Percentiles rank a stretch among this genome's conserved stretches.
These are phyloP conservation scores for Nomia melanderi DNA, from an alignment of 1,140 invertebrate genomes.

Conservation along the genomic window DNA sequence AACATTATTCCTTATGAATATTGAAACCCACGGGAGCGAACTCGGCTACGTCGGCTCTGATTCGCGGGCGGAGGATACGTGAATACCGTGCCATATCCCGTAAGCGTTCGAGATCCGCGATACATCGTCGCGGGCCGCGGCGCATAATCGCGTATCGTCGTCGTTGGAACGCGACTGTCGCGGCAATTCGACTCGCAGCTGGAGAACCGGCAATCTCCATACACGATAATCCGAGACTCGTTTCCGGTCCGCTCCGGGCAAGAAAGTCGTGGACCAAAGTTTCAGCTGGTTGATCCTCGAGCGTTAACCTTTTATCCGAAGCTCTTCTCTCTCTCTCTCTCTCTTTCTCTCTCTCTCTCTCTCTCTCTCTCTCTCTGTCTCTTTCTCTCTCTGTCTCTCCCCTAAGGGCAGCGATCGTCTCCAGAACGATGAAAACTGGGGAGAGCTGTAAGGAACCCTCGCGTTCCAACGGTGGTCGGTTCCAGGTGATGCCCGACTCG, in stretches of 20 bases:
- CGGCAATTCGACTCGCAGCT: neutral
- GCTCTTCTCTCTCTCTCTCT: no score
- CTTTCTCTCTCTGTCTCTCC: no score
- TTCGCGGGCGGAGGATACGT: no score
- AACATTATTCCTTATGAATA: no score
- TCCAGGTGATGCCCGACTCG: conserved; percentile 74
- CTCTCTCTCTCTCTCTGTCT: no score
- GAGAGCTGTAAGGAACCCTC: neutral
- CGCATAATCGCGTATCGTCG: no score
- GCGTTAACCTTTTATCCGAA: neutral
- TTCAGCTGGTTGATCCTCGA: neutral
- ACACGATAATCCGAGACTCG: conserved; percentile 17
- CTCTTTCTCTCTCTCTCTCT: no score
- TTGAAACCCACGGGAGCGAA: no score
- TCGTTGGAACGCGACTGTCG: neutral
- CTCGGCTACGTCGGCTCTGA: no score
- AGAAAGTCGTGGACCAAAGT: neutral
- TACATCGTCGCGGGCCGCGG: no score
- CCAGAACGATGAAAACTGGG: neutral
- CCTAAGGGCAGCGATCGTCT: neutral
- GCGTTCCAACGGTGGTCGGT: conserved; percentile 36
- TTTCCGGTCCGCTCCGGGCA: conserved; percentile 12
- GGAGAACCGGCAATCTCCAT: conserved; percentile 3
- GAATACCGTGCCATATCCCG: no score
- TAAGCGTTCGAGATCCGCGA: no score